Evolutionary conservation across 2,797 vertebrate species (phyloP).

Genomic region (Melanotaenia boesemani): DNA sequence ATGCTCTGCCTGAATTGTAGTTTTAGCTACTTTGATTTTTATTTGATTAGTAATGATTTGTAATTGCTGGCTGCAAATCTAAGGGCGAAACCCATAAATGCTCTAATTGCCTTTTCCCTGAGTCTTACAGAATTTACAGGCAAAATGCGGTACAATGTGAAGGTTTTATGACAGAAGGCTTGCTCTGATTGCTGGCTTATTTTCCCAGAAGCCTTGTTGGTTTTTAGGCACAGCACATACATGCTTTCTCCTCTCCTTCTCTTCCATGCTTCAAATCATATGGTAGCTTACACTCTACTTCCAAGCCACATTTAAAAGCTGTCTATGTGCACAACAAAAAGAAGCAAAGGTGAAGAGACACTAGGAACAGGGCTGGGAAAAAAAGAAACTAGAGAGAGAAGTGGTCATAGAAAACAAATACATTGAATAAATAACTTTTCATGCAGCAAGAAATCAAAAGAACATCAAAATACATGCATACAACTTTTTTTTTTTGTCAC

Average conservation of each 20-base stretch:
- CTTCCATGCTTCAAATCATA: slow-evolving; percentile 57
- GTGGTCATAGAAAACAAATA: slow-evolving; percentile 31
- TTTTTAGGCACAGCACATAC: slow-evolving; percentile 68
- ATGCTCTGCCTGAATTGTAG: slow-evolving; percentile 65
- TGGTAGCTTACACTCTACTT: slow-evolving; percentile 51
- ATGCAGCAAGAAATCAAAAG: slow-evolving; percentile 18
- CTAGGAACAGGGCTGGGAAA: neutral
- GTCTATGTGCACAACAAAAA: slow-evolving; percentile 30
- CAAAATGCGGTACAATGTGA: slow-evolving; percentile 64
- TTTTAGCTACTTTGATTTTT: slow-evolving; percentile 81
- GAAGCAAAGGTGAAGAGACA: slow-evolving; percentile 22
- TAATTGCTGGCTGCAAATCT: slow-evolving; percentile 83
- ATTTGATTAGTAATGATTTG: slow-evolving; percentile 87
- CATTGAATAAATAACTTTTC: slow-evolving; percentile 36
- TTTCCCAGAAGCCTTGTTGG: slow-evolving; percentile 72
- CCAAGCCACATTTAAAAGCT: slow-evolving; percentile 39
- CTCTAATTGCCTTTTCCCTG: slow-evolving; percentile 79
- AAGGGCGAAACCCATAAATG: slow-evolving; percentile 78
- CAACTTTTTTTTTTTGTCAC: slow-evolving; percentile 35
- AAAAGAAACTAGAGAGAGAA: slow-evolving; percentile 5
- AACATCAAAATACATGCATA: neutral
- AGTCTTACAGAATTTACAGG: slow-evolving; percentile 78
- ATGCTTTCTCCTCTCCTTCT: slow-evolving; percentile 56
- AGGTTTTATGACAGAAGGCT: slow-evolving; percentile 70
- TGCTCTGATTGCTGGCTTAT: slow-evolving; percentile 69